These are phyloP conservation scores for Cichlasoma orientale DNA, from an alignment of 2,797 vertebrate species.

Conservation along the genomic window DNA sequence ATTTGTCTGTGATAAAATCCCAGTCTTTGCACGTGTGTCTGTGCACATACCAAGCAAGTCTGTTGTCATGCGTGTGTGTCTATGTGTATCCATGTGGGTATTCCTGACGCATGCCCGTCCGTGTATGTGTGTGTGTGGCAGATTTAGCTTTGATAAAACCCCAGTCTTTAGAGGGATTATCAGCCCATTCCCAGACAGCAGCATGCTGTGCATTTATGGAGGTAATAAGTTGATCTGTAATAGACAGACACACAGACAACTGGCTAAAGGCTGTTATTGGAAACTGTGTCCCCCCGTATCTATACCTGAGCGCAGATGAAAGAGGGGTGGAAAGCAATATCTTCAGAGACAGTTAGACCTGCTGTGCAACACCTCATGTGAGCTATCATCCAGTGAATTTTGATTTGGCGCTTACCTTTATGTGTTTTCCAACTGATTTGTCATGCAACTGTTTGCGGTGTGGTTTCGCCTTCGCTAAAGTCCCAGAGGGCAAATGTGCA, in stretches of 20 bases:
- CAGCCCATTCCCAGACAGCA: constrained; percentile 73
- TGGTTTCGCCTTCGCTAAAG: constrained; percentile 10
- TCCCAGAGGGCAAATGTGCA: constrained; percentile 34
- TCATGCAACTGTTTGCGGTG: constrained; percentile 40
- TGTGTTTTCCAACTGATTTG: constrained; percentile 51
- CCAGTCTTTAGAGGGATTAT: constrained; percentile 75
- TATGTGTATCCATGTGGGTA: constrained; percentile 28
- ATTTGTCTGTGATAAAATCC: constrained; percentile 77
- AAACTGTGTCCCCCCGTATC: constrained; percentile 51
- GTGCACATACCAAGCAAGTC: constrained; percentile 39
- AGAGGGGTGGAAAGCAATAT: constrained; percentile 45
- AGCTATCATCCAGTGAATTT: constrained; percentile 54
- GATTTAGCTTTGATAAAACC: constrained; percentile 78
- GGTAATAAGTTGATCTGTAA: constrained; percentile 76
- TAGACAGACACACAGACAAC: constrained; percentile 70
- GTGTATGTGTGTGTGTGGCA: constrained; percentile 41
- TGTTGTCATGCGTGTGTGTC: constrained; percentile 28
- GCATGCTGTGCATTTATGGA: constrained; percentile 78
- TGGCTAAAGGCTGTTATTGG: constrained; percentile 64
- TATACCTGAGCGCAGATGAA: constrained; percentile 26
- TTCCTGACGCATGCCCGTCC: constrained; percentile 38
- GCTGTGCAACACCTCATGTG: constrained; percentile 25
- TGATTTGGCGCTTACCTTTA: constrained; percentile 49
- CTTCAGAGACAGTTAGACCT: constrained; percentile 34
- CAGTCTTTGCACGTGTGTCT: constrained; percentile 52